phyloP scores from a whole-genome alignment of 2,113 vertebrate species.

The Girardinichthys multiradiatus region DNA sequence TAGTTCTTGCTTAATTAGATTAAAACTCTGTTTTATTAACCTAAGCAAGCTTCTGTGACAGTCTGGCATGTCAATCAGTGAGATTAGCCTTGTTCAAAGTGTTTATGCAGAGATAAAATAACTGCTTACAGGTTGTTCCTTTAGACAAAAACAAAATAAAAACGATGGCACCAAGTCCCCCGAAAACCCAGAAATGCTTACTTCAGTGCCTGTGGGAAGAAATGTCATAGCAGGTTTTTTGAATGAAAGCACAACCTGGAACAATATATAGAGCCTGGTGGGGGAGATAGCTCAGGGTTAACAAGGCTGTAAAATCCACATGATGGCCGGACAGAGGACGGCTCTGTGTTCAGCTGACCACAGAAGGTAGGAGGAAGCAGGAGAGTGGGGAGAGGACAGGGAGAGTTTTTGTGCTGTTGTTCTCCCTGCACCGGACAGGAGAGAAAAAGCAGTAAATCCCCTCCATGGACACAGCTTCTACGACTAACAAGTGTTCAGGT shows the following conservation, averaged over 20 bases:
- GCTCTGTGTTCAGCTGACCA: slow-evolving; percentile 56
- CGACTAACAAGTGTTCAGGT: slow-evolving; percentile 8
- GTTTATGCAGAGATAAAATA: neutral
- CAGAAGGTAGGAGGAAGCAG: slow-evolving; percentile 52
- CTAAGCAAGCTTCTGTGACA: no score
- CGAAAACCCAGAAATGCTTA: neutral
- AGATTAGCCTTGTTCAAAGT: neutral
- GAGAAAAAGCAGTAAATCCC: slow-evolving; percentile 18
- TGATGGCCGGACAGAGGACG: slow-evolving; percentile 57
- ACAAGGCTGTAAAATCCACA: slow-evolving; percentile 54
- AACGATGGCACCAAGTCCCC: neutral
- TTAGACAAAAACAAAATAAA: neutral
- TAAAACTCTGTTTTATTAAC: neutral
- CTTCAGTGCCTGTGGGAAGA: neutral
- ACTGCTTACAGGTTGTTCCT: neutral
- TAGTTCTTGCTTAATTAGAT: slow-evolving; percentile 1
- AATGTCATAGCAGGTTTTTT: neutral
- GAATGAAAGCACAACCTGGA: slow-evolving; percentile 22
- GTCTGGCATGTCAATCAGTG: no score
- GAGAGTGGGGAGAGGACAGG: slow-evolving; percentile 47
- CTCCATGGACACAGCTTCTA: slow-evolving; percentile 1
- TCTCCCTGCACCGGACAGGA: neutral
- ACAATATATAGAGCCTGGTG: slow-evolving; percentile 11
- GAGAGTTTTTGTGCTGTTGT: slow-evolving; percentile 49
- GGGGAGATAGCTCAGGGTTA: slow-evolving; percentile 52